Percentiles rank a stretch among this genome's conserved stretches.
Conservation (phyloP, 2,888 invertebrate genomes). For the Invenusta paracnida region DNA sequence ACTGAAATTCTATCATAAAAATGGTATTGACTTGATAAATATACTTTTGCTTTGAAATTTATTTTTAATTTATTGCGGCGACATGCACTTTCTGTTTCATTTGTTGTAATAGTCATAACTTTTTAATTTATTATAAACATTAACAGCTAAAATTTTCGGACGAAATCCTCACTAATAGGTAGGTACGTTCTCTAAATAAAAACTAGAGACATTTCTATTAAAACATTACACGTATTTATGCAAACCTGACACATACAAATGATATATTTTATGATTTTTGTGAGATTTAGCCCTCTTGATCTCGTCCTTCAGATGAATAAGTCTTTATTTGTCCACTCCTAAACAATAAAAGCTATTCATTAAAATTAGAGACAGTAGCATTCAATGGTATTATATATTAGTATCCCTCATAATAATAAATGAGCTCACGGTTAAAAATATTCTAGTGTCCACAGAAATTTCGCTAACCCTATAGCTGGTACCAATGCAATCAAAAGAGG, state of each 20-base stretch:
- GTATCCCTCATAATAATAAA: no score
- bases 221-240: neutral
- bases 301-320: no score
- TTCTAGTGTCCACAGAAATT: no score
- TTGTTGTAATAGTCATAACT: neutral
- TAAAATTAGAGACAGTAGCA: no score
- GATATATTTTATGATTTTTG: neutral
- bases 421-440: no score
- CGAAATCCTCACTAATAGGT: neutral
- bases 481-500: no score
- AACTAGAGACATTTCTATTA: neutral
- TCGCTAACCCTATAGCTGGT: no score
- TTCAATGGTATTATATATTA: no score
- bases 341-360: no score
- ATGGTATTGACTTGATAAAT: neutral
- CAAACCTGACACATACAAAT: neutral
- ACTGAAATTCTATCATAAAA: no score
- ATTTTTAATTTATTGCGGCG: neutral
- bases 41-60: neutral
- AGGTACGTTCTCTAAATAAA: neutral
- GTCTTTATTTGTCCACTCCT: no score
- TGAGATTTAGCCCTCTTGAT: neutral
- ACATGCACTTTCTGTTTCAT: neutral
- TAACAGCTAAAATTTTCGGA: neutral
- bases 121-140: no score